Percentiles rank a stretch among this genome's conserved stretches.
phyloP scores from a whole-genome alignment of 2,113 vertebrate genomes.

The Danionella cerebrum region DNA sequence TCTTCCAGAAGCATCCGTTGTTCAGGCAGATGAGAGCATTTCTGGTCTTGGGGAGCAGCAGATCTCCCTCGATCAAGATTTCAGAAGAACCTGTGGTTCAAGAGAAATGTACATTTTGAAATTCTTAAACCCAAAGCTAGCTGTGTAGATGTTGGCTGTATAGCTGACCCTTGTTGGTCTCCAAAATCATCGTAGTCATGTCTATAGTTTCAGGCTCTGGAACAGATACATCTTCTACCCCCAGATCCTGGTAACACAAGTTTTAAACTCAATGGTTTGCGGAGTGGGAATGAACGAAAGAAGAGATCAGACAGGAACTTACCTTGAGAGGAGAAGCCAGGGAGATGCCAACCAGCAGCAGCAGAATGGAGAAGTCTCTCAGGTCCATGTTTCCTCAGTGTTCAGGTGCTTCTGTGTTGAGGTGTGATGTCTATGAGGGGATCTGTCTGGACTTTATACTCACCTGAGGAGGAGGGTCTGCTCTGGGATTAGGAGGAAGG shows the following conservation, averaged over 20 bases:
- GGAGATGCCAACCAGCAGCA: constrained; percentile 25
- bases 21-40: constrained; percentile 34
- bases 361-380: constrained; percentile 29
- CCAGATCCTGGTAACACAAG: not conserved
- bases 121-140: not conserved
- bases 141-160: too few relatives aligned
- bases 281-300: not conserved
- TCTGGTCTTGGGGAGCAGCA: constrained; percentile 28
- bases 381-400: constrained; percentile 32
- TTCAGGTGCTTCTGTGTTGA: constrained; percentile 4
- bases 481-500: not conserved
- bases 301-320: not conserved
- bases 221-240: not conserved
- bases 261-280: not conserved
- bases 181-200: constrained; percentile 24
- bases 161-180: constrained; percentile 24
- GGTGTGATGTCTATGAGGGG: not conserved
- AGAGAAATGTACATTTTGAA: not conserved
- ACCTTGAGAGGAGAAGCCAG: not conserved
- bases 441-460: not conserved
- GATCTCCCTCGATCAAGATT: constrained; percentile 32
- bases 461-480: constrained; percentile 4
- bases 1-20: constrained; percentile 36
- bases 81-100: constrained; percentile 10
- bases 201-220: constrained; percentile 4